Evolutionary conservation across 2,888 invertebrate species (phyloP).

Genomic region (Camptogramma bilineatum): DNA sequence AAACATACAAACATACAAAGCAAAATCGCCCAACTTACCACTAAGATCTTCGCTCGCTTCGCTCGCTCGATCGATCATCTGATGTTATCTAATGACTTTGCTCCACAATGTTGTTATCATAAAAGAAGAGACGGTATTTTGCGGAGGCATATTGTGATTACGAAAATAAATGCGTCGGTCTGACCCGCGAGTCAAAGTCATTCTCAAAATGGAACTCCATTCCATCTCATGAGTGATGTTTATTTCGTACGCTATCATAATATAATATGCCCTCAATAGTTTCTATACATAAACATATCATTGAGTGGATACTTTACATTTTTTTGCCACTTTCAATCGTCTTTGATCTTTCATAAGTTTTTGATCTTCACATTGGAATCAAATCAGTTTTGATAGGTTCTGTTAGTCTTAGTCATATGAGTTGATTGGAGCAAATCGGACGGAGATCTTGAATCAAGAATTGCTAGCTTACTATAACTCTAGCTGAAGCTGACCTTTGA

Average conservation of each 20-base stretch:
- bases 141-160: constrained; percentile 18
- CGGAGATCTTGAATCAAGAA: not conserved
- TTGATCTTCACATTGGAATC: constrained; percentile 23
- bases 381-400: constrained; percentile 2
- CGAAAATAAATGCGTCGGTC: constrained; percentile 14
- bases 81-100: constrained; percentile 15
- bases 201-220: constrained; percentile 14
- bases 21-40: too few species aligned
- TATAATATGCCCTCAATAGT: constrained; percentile 25
- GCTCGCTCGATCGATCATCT: too few species aligned
- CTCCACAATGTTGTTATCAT: constrained; percentile 22
- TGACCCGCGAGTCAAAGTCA: constrained; percentile 14
- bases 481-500: not conserved
- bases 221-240: constrained; percentile 17
- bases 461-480: not conserved
- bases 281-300: constrained; percentile 29
- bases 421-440: constrained; percentile 2
- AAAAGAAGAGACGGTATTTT: constrained; percentile 10
- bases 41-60: too few species aligned
- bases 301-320: constrained; percentile 20
- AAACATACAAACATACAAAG: too few species aligned
- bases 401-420: constrained; percentile 1
- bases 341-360: constrained; percentile 37
- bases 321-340: constrained; percentile 27
- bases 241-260: constrained; percentile 17